Percentiles rank a stretch among this genome's conserved stretches.
phyloP scores from a whole-genome alignment of 2,113 vertebrate species.

The Meleagris gallopavo region DNA sequence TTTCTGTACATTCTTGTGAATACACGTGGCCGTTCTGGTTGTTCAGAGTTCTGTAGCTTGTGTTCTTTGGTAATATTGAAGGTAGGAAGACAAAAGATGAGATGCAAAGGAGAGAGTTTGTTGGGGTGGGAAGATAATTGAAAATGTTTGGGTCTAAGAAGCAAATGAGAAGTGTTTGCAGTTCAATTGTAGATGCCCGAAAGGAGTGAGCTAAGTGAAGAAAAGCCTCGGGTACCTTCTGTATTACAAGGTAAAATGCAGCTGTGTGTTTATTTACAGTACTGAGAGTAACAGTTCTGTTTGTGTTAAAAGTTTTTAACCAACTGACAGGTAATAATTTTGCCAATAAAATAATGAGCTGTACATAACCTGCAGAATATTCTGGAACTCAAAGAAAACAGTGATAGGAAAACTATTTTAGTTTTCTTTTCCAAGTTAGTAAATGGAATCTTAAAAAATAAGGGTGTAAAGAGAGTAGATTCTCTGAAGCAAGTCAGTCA shows the following conservation, averaged over 20 bases:
- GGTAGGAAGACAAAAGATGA: neutral
- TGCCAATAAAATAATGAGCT: neutral
- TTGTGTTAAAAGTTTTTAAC: neutral
- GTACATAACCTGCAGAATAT: neutral
- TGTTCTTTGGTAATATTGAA: neutral
- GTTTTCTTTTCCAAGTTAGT: neutral
- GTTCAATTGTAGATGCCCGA: neutral
- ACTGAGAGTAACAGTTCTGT: neutral
- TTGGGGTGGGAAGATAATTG: neutral
- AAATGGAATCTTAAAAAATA: neutral
- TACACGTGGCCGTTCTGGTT: neutral
- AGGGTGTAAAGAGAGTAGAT: neutral
- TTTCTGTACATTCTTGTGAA: neutral
- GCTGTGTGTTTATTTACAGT: neutral
- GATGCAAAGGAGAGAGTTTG: neutral
- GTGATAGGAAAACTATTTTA: neutral
- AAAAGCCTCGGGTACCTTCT: neutral
- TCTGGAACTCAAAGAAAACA: neutral
- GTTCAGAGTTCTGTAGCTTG: neutral
- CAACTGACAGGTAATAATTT: neutral
- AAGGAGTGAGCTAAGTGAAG: neutral
- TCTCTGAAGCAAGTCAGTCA: neutral
- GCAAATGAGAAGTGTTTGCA: neutral
- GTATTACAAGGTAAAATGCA: neutral
- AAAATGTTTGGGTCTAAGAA: neutral